Base-by-base conservation (phyloP, 2,888 invertebrate species). In the Neoascia interrupta region DNA sequence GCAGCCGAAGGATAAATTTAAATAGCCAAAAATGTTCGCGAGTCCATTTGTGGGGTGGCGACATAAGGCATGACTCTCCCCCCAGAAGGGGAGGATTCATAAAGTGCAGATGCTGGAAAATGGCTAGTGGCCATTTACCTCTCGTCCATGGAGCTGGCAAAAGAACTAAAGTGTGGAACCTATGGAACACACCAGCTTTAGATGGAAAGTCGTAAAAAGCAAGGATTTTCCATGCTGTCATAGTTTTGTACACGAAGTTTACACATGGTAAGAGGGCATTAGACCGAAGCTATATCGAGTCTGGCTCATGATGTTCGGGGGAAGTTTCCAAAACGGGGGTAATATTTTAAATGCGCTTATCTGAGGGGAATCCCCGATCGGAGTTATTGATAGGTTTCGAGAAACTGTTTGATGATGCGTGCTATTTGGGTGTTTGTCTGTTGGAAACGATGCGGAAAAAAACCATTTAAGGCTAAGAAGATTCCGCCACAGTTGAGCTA, bases 1-100 rank as follows among this genome's bases (percentile, higher is more conserved):
- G 21, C 13, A 68, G 51, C 49, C 10, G 43, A 21, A 34, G 64
- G 63, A 73, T 73, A 61, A 66, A 76, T 72, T 73, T 73, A 73
- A 79, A 79, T 79, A 73, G 66, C 73, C 79, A 73, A 79, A 76
- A 79, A 73, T 73, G 73, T 66, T 79, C 79, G 73, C 79, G 79
- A 79, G 54, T 79, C 79, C 73, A 79, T 79, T 79, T 61, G 16
- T 28, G 34, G 64, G 61, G 61, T 39, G 51, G 51, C 18, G 45
- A 47, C 31, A 36, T 31, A 31, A 6, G n/a, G 8, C 31, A 31
- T n/a, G 31, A 6, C n/a, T n/a, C n/a, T n/a, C n/a, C n/a, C n/a
- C n/a, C n/a, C n/a, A n/a, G 53, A 36, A 36, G 5, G 39, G 19
- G 47, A 18, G 36, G 31, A 54, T 73, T 61, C 72, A 68, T 79